Percentiles rank a stretch among this genome's conserved stretches.
phyloP scores from a whole-genome alignment of 2,888 invertebrate genomes.

The Lacanobia wlatinum region DNA sequence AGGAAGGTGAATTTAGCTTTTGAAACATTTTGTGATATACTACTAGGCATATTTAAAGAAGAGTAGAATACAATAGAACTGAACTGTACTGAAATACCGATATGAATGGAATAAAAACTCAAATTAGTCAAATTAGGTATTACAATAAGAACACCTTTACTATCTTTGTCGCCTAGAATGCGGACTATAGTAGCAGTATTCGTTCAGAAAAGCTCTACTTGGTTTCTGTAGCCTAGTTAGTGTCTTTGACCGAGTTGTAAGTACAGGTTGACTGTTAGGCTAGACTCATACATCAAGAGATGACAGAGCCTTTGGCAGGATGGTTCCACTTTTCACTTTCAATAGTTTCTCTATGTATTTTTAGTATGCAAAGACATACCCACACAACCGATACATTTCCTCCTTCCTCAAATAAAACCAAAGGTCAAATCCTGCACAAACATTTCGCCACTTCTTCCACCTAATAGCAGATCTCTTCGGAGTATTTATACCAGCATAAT shows the following conservation, averaged over 20 bases:
- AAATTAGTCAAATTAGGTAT: too few species aligned
- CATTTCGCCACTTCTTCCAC: conserved; percentile 26
- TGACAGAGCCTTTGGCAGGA: neutral
- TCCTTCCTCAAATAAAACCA: neutral
- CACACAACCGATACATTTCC: conserved; percentile 1
- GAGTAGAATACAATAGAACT: too few species aligned
- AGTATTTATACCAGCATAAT: conserved; percentile 56
- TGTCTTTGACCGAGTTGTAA: neutral
- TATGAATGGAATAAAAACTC: neutral
- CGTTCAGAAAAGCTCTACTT: neutral
- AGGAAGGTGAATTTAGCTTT: neutral
- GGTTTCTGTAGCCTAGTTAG: neutral
- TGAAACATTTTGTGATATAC: neutral
- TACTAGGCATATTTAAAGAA: too few species aligned
- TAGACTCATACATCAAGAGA: neutral
- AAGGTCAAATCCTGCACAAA: conserved; percentile 40
- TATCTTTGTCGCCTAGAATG: neutral
- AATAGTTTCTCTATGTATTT: neutral
- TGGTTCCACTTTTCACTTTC: neutral
- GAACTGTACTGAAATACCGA: neutral
- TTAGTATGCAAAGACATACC: neutral
- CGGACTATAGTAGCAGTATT: neutral
- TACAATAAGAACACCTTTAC: too few species aligned
- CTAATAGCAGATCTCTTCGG: conserved; percentile 52
- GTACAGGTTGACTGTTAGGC: neutral